A percentile compares a stretch with the other conserved stretches of the same genome.
Evolutionary conservation across 2,113 vertebrate species (phyloP).

Genomic region (Nansenia antarctica): DNA sequence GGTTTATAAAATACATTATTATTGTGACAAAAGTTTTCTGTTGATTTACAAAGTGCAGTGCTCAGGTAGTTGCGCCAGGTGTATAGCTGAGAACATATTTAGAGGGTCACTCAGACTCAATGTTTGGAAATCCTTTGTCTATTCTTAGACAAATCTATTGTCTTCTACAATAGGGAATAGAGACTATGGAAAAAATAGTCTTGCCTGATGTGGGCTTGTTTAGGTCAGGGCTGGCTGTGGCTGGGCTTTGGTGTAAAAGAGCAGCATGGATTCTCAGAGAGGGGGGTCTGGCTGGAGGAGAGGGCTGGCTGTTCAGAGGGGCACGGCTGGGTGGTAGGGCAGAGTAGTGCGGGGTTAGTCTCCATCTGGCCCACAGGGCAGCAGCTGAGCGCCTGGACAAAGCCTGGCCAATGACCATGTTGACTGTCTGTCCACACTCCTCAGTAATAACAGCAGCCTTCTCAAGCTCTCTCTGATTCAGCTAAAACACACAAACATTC

Average conservation of each 20-base stretch:
- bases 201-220: constrained; percentile 65
- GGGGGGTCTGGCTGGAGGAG: constrained; percentile 27
- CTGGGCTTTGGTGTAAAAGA: constrained; percentile 64
- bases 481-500: constrained; percentile 37
- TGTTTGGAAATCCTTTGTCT: too few species aligned
- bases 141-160: too few species aligned
- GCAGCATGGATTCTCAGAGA: constrained; percentile 39
- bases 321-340: constrained; percentile 26
- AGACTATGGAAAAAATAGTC: constrained; percentile 17
- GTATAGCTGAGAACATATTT: too few species aligned
- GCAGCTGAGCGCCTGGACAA: constrained; percentile 43
- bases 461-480: not conserved
- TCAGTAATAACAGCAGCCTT: too few species aligned
- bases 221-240: constrained; percentile 55
- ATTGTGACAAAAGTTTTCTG: too few species aligned
- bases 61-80: too few species aligned
- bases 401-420: constrained; percentile 37
- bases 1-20: too few species aligned
- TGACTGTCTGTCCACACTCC: constrained; percentile 37
- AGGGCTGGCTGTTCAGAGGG: constrained; percentile 31
- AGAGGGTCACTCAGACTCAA: too few species aligned
- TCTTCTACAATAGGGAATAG: too few species aligned
- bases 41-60: too few species aligned
- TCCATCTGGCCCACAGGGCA: constrained; percentile 37
- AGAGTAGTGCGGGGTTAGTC: constrained; percentile 28